These are phyloP conservation scores for Bradypodion pumilum DNA, from an alignment of 2,797 vertebrate species.

Conservation along the genomic window DNA sequence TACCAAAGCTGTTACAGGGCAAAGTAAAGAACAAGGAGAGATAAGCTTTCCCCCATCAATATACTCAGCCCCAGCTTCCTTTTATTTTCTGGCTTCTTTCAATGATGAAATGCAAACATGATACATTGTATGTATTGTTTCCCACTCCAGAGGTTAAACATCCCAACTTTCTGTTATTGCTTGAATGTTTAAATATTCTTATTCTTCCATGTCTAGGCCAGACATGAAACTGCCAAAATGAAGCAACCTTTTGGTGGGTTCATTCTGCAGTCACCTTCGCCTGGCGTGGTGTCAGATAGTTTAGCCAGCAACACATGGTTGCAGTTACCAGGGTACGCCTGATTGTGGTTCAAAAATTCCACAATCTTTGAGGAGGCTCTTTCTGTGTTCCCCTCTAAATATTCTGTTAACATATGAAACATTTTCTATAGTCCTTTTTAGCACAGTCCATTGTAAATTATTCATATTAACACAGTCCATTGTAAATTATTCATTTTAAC, in stretches of 20 bases:
- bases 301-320: too few relatives aligned
- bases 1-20: background rate
- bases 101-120: too few relatives aligned
- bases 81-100: conserved; percentile 1
- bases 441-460: background rate
- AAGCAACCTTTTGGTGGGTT: too few relatives aligned
- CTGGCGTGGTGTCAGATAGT: too few relatives aligned
- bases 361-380: too few relatives aligned
- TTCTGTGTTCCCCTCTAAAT: too few relatives aligned
- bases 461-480: background rate
- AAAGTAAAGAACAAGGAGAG: background rate
- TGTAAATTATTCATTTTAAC: background rate
- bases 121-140: background rate
- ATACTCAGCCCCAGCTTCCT: background rate
- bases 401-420: background rate
- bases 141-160: background rate
- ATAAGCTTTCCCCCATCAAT: background rate
- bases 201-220: too few relatives aligned
- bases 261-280: too few relatives aligned
- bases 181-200: conserved; percentile 1
- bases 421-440: background rate
- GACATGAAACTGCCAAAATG: too few relatives aligned
- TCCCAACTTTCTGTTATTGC: background rate
- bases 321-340: too few relatives aligned
- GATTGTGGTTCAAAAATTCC: too few relatives aligned